Percentiles rank a stretch among this genome's conserved stretches.
Evolutionary conservation across 2,888 invertebrate species (phyloP).

Genomic region (Crematogaster levior): DNA sequence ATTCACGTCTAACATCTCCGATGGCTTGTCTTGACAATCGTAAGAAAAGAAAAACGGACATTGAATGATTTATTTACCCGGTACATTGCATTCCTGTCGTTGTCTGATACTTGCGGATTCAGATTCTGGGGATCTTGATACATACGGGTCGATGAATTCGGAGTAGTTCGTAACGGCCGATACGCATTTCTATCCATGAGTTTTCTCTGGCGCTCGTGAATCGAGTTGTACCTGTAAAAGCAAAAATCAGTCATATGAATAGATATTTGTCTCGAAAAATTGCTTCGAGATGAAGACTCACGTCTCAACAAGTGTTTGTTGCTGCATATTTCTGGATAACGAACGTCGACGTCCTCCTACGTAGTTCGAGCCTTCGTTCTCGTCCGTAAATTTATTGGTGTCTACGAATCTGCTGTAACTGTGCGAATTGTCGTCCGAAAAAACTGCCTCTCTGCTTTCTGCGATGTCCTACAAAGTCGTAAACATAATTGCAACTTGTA

Average conservation of each 20-base stretch:
- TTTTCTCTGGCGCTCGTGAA: slow-evolving; percentile 61
- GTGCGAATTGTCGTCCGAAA: slow-evolving; percentile 31
- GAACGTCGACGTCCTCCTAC: slow-evolving; percentile 35
- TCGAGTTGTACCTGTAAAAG: slow-evolving; percentile 62
- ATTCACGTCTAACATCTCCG: not conserved
- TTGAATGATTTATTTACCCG: slow-evolving; percentile 47
- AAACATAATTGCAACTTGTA: not conserved
- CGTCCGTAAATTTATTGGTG: slow-evolving; percentile 43
- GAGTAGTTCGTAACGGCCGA: slow-evolving; percentile 47
- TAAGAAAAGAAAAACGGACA: not conserved
- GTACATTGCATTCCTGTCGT: slow-evolving; percentile 46
- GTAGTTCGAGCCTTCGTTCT: slow-evolving; percentile 50
- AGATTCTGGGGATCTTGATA: slow-evolving; percentile 50
- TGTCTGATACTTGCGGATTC: slow-evolving; percentile 18
- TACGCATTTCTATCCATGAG: slow-evolving; percentile 56
- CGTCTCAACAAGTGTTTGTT: slow-evolving; percentile 65
- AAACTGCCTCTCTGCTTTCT: slow-evolving; percentile 24
- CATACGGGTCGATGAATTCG: slow-evolving; percentile 34
- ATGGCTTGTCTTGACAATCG: not conserved
- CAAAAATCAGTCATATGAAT: not conserved
- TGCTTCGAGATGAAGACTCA: slow-evolving; percentile 45
- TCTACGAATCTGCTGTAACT: slow-evolving; percentile 52
- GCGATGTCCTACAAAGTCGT: slow-evolving; percentile 32
- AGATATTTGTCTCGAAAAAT: not conserved
- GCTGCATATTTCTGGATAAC: slow-evolving; percentile 47